Evolutionary conservation across 2,113 vertebrate species (phyloP), one percentile per base, ranked within the genome.

Genomic region (Megaleporinus macrocephalus): DNA sequence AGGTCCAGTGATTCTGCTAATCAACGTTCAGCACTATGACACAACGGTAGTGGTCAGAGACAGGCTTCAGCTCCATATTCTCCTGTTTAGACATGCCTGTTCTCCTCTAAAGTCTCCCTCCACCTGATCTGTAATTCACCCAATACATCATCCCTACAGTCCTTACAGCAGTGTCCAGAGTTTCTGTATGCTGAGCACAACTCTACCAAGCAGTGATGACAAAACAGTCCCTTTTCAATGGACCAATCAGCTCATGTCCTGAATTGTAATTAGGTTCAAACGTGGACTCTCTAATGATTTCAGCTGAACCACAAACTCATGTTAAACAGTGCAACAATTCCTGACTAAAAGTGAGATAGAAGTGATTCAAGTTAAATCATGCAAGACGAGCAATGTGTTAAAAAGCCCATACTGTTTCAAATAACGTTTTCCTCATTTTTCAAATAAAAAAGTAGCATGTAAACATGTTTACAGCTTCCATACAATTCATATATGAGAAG

Each of bases 1-100:
- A 86, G 87, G 85, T 89, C 86, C 89, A 92, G 89, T 92, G 89
- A 92, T 92, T 88, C 80, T 73, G 88, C 86, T 84, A 85, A 85
- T 79, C 71, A 77, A 77, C 76, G 83, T 62, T 55, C 24, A 81
- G 79, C 85, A 89, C 91, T 90, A 83, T 84, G 53, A 80, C 84
- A 84, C 79, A 72, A 79, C 73, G 78, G 79, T 81, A 69, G 86
- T 49, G 78, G 62, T 73, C 87, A 85, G 74, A 88, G 87, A 83
- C 62, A 65, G 80, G 70, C 68, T 26, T 73, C 0, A 80, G 16
- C 78, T 85, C 84, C 16, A 74, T 78, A 20, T 63, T 78, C 41
- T 73, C 14, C 29, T 76, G 44, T 29, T 57, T 44, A 26, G 61
- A 76, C 53, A 24, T 62, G 12, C 49, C n/a, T 20, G 20, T 55